Evolutionary conservation across 2,113 vertebrate genomes (phyloP).

Genomic region (Ancistrus triradiatus): DNA sequence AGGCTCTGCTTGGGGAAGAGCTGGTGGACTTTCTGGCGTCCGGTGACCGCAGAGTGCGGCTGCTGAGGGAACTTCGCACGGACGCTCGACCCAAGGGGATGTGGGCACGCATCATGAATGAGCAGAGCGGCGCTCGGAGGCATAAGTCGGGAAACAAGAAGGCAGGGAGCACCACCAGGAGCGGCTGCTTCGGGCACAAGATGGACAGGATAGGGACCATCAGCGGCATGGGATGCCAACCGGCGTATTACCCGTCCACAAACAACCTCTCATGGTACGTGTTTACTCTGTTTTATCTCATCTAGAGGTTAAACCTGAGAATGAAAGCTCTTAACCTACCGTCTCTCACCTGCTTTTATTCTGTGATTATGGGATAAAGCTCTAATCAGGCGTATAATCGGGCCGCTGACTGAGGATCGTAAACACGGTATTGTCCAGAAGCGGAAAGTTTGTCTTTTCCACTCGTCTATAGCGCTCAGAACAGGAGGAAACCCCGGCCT

Average conservation of each 20-base stretch:
- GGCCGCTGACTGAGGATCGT: too few relatives aligned
- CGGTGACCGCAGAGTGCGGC: conserved; percentile 71
- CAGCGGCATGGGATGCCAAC: conserved; percentile 93
- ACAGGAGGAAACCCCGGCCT: too few relatives aligned
- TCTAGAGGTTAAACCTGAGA: too few relatives aligned
- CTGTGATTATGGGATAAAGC: too few relatives aligned
- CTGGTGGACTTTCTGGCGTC: conserved; percentile 71
- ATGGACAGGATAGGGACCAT: conserved; percentile 94
- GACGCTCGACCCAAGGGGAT: conserved; percentile 76
- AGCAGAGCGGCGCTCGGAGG: conserved; percentile 71
- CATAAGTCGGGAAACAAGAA: conserved; percentile 82
- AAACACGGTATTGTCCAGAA: too few relatives aligned
- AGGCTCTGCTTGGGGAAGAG: conserved; percentile 74
- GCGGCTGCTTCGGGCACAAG: conserved; percentile 93
- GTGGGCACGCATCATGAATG: conserved; percentile 80
- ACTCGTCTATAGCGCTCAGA: too few relatives aligned
- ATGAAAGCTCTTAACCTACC: too few relatives aligned
- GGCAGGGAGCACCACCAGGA: conserved; percentile 65
- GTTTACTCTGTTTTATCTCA: background rate
- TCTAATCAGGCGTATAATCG: too few relatives aligned
- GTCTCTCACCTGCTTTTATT: too few relatives aligned
- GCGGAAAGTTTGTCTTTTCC: too few relatives aligned
- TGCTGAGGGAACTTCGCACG: conserved; percentile 77
- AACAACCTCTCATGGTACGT: conserved; percentile 70
- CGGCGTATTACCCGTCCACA: conserved; percentile 30